Evolutionary conservation across 1,140 invertebrate genomes (phyloP).

Genomic region (Acromyrmex charruanus): DNA sequence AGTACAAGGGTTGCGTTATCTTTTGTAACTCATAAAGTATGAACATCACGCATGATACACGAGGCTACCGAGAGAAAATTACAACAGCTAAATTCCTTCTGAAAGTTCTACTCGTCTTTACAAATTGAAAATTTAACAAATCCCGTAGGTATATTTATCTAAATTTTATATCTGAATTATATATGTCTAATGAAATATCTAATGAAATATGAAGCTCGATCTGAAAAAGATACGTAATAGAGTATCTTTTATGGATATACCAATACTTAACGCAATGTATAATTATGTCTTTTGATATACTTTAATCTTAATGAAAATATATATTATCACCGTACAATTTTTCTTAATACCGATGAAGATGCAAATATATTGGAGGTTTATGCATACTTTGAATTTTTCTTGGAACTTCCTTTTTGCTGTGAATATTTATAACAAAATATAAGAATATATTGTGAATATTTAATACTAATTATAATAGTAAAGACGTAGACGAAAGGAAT

Average conservation of each 20-base stretch:
- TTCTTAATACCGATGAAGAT: conserved; percentile 12
- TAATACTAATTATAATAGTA: not conserved
- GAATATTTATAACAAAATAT: conserved; percentile 28
- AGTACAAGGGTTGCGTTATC: conserved; percentile 75
- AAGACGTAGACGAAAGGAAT: not conserved
- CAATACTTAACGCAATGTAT: not conserved
- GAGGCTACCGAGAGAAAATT: conserved; percentile 42
- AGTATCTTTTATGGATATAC: not conserved
- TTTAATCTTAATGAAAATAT: conserved; percentile 35
- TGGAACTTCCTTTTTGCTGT: not conserved
- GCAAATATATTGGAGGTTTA: not conserved
- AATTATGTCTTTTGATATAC: conserved; percentile 6
- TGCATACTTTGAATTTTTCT: conserved; percentile 5
- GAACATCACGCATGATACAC: conserved; percentile 48
- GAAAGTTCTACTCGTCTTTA: not conserved
- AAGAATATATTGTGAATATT: conserved; percentile 19
- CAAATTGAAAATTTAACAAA: conserved; percentile 29
- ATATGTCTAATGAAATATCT: not conserved
- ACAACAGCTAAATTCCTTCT: not conserved
- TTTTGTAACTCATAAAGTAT: conserved; percentile 55
- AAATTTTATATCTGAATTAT: conserved; percentile 25
- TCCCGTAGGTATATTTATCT: conserved; percentile 16
- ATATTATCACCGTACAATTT: conserved; percentile 1
- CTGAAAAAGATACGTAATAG: not conserved
- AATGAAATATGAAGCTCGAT: conserved; percentile 28